Conservation (phyloP, 2,113 vertebrate genomes). For the Albula goreensis region DNA sequence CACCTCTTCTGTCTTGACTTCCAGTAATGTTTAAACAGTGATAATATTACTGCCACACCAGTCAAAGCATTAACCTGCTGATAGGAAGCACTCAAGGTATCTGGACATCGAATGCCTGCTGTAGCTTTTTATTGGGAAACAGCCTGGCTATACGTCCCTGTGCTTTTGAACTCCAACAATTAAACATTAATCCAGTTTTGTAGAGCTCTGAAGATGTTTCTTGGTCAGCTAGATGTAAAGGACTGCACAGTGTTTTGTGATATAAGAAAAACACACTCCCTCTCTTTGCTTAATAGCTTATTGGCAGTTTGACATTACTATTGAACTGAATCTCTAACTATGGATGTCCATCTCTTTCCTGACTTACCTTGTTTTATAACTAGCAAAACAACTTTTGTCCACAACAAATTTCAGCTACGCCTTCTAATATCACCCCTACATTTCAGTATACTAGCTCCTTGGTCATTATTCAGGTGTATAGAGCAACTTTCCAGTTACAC, state of each 20-base stretch:
- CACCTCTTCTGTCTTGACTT: not conserved
- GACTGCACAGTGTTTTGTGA: not conserved
- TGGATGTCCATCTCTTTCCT: no score
- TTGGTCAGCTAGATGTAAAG: not conserved
- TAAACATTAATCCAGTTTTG: not conserved
- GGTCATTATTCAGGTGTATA: no score
- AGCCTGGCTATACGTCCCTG: not conserved
- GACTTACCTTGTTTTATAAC: not conserved
- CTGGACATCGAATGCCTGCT: not conserved
- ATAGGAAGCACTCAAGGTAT: not conserved
- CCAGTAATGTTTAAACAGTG: not conserved
- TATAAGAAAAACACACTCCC: not conserved
- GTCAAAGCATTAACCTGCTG: constrained; percentile 9
- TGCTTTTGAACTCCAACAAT: not conserved
- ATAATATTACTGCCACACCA: not conserved
- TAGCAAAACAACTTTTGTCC: not conserved
- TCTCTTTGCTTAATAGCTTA: not conserved
- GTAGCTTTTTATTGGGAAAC: not conserved
- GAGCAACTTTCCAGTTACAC: not conserved
- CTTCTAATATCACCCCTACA: not conserved
- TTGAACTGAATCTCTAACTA: no score
- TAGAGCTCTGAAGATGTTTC: not conserved
- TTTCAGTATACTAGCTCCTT: not conserved
- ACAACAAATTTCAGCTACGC: not conserved
- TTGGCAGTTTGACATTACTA: not conserved